A percentile compares a stretch with the other conserved stretches of the same genome.
Evolutionary conservation across 2,888 invertebrate genomes (phyloP).

Genomic region (Drosophila lacicola): DNA sequence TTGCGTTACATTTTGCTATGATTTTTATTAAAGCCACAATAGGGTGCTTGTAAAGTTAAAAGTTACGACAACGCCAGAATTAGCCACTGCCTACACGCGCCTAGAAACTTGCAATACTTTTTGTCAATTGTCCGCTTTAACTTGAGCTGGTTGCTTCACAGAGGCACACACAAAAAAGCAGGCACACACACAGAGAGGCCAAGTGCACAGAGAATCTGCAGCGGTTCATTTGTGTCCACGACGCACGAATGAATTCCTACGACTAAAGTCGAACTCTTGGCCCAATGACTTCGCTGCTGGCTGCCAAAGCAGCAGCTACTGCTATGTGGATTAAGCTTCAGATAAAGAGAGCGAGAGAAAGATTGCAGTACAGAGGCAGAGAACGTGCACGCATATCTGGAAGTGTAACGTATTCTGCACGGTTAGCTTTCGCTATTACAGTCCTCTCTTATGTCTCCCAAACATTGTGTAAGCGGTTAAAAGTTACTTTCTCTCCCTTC

Average conservation of each 20-base stretch:
- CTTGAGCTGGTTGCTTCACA: conserved; percentile 21
- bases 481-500: conserved; percentile 14
- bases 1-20: too few species aligned
- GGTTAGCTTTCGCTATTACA: conserved; percentile 31
- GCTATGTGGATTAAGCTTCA: conserved; percentile 59
- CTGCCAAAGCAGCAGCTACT: conserved; percentile 15
- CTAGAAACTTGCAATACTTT: conserved; percentile 14
- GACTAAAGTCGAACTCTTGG: conserved; percentile 71
- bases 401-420: conserved; percentile 64
- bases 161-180: conserved; percentile 2
- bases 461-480: conserved; percentile 57
- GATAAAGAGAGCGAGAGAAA: conserved; percentile 2
- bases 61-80: not conserved
- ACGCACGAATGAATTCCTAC: conserved; percentile 82
- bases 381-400: conserved; percentile 35
- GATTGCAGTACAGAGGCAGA: not conserved
- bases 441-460: conserved; percentile 24
- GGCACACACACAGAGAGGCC: conserved; percentile 10
- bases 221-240: conserved; percentile 67
- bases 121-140: conserved; percentile 2
- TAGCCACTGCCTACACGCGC: not conserved
- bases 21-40: too few species aligned
- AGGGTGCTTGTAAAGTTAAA: too few species aligned
- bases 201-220: conserved; percentile 34
- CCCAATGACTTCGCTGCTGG: conserved; percentile 18